Evolutionary conservation across 2,888 invertebrate species (phyloP), one percentile per base, ranked within the genome.

Genomic region (Eupithecia dodoneata): DNA sequence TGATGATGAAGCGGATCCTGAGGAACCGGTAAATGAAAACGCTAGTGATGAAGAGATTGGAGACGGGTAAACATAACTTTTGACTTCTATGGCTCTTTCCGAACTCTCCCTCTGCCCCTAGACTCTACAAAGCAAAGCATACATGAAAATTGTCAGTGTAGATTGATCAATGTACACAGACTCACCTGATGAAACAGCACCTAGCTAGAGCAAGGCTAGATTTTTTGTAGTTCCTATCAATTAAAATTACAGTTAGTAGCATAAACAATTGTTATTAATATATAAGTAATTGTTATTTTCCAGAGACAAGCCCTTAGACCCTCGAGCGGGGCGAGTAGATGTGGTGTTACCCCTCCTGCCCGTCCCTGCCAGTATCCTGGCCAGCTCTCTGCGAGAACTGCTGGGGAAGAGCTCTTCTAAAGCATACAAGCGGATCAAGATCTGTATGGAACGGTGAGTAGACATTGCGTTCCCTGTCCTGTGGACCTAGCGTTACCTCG

Each of bases 261-360:
- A 10, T 13, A 49, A 49, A 52, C 15, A 52, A 77, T n/a, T 42
- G 70, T 13, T 30, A 6, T 0, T 7, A n/a, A n/a, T n/a, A n/a
- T n/a, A n/a, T n/a, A n/a, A n/a, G n/a, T n/a, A 52, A 77, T n/a
- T 42, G 70, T 13, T 30, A 6, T 0, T 7, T 70, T 47, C 3
- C 70, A 70, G 70, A 5, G 76, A 63, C 3, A 80, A 75, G 0
- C 76, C 91, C 0, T 86, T 97, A 41, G 98, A 98, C 95, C 98
- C 98, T 0, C 95, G 98, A 71, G 98, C 98, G 3, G 98, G 98
- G 0, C 96, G 96, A 75, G 97, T 98, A 0, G 95, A 98, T 91
- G 98, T 98, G 4, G 94, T 95, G 71, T 95, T 98, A 81, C 96
- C 97, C 0, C 96, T 96, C 81, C 90, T 98, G 73, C 95, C 96